A percentile compares a stretch with the other conserved stretches of the same genome.
phyloP scores from a whole-genome alignment of 2,888 invertebrate genomes.

The Sicus ferrugineus region DNA sequence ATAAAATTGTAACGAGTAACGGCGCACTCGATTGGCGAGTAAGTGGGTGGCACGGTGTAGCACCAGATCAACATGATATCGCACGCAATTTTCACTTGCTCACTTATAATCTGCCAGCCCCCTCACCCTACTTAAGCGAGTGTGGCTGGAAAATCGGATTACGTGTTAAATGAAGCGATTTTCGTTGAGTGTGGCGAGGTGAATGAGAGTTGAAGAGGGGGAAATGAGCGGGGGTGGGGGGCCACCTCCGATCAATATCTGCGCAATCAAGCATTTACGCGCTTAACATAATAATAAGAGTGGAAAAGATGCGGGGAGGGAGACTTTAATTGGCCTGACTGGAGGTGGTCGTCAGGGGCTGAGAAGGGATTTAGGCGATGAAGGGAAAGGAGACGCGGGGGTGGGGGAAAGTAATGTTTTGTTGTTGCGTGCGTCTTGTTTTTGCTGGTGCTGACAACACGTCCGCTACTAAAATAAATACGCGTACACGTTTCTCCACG shows the following conservation, averaged over 20 bases:
- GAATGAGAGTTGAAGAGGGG: background rate
- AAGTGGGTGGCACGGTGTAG: too few species aligned
- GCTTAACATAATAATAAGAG: conserved; percentile 33
- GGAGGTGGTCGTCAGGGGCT: background rate
- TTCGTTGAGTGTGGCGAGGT: background rate
- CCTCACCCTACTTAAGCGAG: background rate
- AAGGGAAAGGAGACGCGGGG: too few species aligned
- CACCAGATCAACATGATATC: too few species aligned
- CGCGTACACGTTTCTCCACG: conserved; percentile 23
- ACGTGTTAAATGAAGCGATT: conserved; percentile 38
- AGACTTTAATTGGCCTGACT: background rate
- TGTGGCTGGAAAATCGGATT: conserved; percentile 34
- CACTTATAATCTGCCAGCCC: background rate
- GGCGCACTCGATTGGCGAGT: background rate
- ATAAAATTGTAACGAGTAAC: conserved; percentile 21
- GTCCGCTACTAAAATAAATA: conserved; percentile 30
- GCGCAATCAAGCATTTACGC: conserved; percentile 37
- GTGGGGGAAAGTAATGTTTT: too few species aligned
- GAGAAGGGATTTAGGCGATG: background rate
- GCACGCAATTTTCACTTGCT: too few species aligned
- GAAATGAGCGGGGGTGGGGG: too few species aligned
- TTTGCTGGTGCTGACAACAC: conserved; percentile 10
- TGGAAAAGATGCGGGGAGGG: conserved; percentile 18
- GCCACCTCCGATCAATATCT: too few species aligned
- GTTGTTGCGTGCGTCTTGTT: background rate